These are phyloP conservation scores for Lethrus apterus DNA, from an alignment of 1,140 invertebrate genomes.

Conservation along the genomic window DNA sequence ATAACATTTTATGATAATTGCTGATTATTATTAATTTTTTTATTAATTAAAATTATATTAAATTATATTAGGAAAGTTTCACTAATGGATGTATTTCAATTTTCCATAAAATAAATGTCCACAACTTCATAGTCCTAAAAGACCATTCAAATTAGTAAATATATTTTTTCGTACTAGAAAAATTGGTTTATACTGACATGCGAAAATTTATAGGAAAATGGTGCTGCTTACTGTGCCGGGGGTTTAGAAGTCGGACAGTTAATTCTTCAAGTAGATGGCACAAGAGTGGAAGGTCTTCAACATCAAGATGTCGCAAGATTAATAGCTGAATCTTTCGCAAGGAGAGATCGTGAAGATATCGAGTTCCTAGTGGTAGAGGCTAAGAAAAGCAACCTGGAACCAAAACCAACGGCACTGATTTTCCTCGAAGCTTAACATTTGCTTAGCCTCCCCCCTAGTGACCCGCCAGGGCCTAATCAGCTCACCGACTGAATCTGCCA, in stretches of 20 bases:
- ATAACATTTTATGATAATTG: too few relatives aligned
- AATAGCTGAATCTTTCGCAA: slow-evolving; percentile 83
- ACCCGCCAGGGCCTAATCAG: slow-evolving; percentile 52
- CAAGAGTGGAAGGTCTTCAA: slow-evolving; percentile 73
- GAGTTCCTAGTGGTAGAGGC: slow-evolving; percentile 85
- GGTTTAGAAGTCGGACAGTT: slow-evolving; percentile 89
- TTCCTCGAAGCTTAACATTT: slow-evolving; percentile 84
- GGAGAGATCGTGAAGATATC: slow-evolving; percentile 76
- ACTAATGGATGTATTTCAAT: too few relatives aligned
- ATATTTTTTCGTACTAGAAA: too few relatives aligned
- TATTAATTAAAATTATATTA: too few relatives aligned
- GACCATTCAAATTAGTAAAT: too few relatives aligned
- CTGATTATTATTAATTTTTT: too few relatives aligned
- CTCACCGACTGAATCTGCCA: slow-evolving; percentile 38
- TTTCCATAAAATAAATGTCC: too few relatives aligned
- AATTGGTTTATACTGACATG: slow-evolving; percentile 41
- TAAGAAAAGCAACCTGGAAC: slow-evolving; percentile 82
- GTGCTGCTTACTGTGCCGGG: slow-evolving; percentile 85
- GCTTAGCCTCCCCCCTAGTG: slow-evolving; percentile 69
- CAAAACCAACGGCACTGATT: slow-evolving; percentile 78
- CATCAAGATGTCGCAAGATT: slow-evolving; percentile 75
- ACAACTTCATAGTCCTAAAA: too few relatives aligned
- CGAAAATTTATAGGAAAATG: slow-evolving; percentile 86
- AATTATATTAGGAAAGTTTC: too few relatives aligned
- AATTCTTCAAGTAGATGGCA: slow-evolving; percentile 87